Base-by-base conservation (phyloP, 1,140 invertebrate genomes). In the Brachionus rubens region DNA sequence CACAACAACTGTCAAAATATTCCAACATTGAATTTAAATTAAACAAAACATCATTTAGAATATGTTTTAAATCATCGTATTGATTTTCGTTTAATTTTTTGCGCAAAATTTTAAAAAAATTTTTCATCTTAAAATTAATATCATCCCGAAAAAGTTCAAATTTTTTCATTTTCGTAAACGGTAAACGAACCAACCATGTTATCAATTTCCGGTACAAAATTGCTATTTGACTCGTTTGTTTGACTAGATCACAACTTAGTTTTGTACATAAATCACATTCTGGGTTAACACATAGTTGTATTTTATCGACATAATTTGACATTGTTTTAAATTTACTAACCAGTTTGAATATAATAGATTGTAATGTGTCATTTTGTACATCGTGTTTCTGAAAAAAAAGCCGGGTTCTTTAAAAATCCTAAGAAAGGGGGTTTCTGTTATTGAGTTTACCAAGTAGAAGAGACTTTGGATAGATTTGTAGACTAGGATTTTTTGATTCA, bases 81-180 rank as follows among this genome's bases (percentile, higher is more conserved):
- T 65, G 59, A 43, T 65, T 65, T n/a, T 65, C 59, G n/a, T 21
- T 65, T 16, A 65, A 14, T 65, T 65, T 65, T 65, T 65, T 65
- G 19, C 59, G 59, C 10, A 43, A 9, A 10, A 43, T 43, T 65
- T 65, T 65, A 0, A 65, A 4, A 43, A 65, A 65, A 43, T 41
- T 65, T 65, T 65, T 65, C 40, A 43, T 43, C 21, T 43, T 41
- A 26, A 65, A 43, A 43, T 65, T 65, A 1, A 65, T 43, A 24
- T 65, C 59, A n/a, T 65, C 59, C 10, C 59, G 59, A 65, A 65
- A 65, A 5, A 10, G 5, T 41, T 65, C 59, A 19, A 65, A 43
- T 65, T 43, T 41, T 65, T 65, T 65, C 19, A 65, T 41, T 43
- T 65, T 65, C 1, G 59, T 65, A 65, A 65, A 65, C 12, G 59